Evolutionary conservation across 1,140 invertebrate species (phyloP).

Genomic region (Ostrea edulis): DNA sequence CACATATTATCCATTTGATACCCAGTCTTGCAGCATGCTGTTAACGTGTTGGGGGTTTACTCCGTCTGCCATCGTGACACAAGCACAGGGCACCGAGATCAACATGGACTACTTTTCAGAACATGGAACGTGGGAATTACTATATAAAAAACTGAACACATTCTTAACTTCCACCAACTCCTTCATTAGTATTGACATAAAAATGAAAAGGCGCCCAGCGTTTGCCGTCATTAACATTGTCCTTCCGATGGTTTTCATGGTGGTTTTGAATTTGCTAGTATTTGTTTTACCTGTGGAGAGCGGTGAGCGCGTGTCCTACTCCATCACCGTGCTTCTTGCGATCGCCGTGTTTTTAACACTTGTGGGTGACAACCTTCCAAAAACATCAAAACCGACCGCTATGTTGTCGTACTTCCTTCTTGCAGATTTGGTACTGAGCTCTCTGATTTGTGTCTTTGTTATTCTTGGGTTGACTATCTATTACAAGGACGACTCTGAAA

Average conservation of each 20-base stretch:
- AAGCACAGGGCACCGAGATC: not conserved
- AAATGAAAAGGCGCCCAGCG: constrained; percentile 42
- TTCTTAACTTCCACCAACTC: not conserved
- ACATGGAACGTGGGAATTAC: constrained; percentile 44
- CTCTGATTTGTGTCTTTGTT: constrained; percentile 47
- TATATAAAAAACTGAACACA: not conserved
- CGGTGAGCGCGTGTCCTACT: constrained; percentile 45
- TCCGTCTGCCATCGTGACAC: not conserved
- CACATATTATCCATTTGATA: constrained; percentile 50
- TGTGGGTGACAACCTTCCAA: constrained; percentile 47
- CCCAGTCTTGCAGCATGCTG: constrained; percentile 21
- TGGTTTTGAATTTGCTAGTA: constrained; percentile 40
- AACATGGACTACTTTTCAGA: not conserved
- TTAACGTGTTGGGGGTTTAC: constrained; percentile 34
- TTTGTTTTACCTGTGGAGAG: constrained; percentile 50
- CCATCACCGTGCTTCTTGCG: constrained; percentile 39
- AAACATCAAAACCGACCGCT: constrained; percentile 40
- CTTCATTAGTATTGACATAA: constrained; percentile 37
- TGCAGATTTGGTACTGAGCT: constrained; percentile 43
- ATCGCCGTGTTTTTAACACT: constrained; percentile 50
- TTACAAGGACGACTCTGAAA: not conserved
- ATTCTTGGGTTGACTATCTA: constrained; percentile 35
- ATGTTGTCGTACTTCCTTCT: constrained; percentile 45
- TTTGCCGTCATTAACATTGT: constrained; percentile 46
- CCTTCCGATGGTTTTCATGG: constrained; percentile 49